Percentiles rank a stretch among this genome's conserved stretches.
Evolutionary conservation across 1,140 invertebrate species (phyloP).

Genomic region (Archivesica marissinica): DNA sequence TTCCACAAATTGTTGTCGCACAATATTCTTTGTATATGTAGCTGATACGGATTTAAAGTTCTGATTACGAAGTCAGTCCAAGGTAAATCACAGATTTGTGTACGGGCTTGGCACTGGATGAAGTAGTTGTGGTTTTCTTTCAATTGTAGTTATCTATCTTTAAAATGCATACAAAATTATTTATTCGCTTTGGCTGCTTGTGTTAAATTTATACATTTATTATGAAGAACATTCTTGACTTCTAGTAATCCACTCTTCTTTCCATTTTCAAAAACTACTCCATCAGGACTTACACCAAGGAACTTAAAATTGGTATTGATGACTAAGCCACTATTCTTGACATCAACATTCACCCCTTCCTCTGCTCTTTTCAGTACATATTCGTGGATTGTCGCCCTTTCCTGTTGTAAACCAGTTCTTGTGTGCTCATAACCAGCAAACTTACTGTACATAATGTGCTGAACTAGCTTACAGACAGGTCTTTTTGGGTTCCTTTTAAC

Average conservation of each 20-base stretch:
- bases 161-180: constrained; percentile 43
- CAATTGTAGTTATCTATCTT: constrained; percentile 15
- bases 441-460: neutral
- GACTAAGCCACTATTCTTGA: constrained; percentile 8
- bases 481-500: constrained; percentile 16
- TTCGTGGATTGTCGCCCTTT: constrained; percentile 42
- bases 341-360: neutral
- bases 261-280: neutral
- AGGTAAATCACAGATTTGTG: constrained; percentile 20
- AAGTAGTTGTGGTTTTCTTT: constrained; percentile 59
- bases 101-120: constrained; percentile 54
- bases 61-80: constrained; percentile 62
- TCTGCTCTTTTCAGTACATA: constrained; percentile 30
- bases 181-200: neutral
- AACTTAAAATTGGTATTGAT: constrained; percentile 14
- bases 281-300: constrained; percentile 38
- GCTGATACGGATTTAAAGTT: constrained; percentile 42
- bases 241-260: constrained; percentile 23
- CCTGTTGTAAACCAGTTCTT: constrained; percentile 15
- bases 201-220: constrained; percentile 19
- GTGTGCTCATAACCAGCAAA: constrained; percentile 43
- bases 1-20: too few relatives aligned
- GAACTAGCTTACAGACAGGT: constrained; percentile 1
- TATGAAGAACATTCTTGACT: constrained; percentile 55
- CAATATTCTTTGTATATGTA: too few relatives aligned